Conservation (phyloP, 2,797 vertebrate genomes). For the Notolepis coatsorum region DNA sequence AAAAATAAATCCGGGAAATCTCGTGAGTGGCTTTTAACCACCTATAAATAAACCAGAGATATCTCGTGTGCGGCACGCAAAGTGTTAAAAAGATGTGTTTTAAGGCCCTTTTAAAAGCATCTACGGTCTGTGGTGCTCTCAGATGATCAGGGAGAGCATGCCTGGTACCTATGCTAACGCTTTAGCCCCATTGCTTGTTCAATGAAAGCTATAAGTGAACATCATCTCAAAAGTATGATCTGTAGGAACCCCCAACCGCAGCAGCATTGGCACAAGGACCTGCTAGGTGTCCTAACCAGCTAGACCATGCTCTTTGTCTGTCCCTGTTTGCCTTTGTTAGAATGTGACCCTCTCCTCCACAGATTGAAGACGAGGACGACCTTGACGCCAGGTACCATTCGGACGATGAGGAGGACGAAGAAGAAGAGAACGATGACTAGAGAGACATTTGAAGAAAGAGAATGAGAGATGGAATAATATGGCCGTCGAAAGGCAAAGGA, state of each 20-base stretch:
- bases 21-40: too few species aligned
- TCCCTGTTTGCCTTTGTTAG: conserved; percentile 65
- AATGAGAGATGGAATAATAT: conserved; percentile 33
- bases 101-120: too few species aligned
- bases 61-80: too few species aligned
- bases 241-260: too few species aligned
- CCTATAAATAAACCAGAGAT: too few species aligned
- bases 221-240: too few species aligned
- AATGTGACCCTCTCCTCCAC: conserved; percentile 58
- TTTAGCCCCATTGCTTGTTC: too few species aligned
- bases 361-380: conserved; percentile 97
- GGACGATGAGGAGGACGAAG: conserved; percentile 85
- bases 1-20: too few species aligned
- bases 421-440: conserved; percentile 79
- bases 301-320: conserved; percentile 36
- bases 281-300: conserved; percentile 11
- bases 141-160: too few species aligned
- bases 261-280: background rate
- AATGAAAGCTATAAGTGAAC: too few species aligned
- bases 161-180: too few species aligned
- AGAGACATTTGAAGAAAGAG: conserved; percentile 60
- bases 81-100: too few species aligned
- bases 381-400: conserved; percentile 90
- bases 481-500: conserved; percentile 22
- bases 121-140: background rate